phyloP scores from a whole-genome alignment of 2,888 invertebrate genomes.

The Latrodectus hesperus region DNA sequence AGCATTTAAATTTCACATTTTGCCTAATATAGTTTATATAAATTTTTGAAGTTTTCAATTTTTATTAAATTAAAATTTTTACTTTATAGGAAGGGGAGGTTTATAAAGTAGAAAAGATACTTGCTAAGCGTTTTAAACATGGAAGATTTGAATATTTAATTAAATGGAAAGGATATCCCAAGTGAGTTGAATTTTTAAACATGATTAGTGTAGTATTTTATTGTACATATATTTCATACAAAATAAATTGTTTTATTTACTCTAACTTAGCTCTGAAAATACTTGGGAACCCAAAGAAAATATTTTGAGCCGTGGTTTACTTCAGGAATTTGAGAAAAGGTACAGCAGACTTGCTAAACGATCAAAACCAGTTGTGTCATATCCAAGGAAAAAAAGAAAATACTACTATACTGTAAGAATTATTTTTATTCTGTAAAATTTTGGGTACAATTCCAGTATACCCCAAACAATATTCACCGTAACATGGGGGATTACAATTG shows the following conservation, averaged over 20 bases:
- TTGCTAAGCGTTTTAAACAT: conserved; percentile 52
- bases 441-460: background rate
- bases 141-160: conserved; percentile 59
- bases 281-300: conserved; percentile 66
- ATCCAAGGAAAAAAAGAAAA: conserved; percentile 43
- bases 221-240: background rate
- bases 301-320: conserved; percentile 50
- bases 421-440: background rate
- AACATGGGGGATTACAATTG: background rate
- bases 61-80: background rate
- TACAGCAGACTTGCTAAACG: conserved; percentile 32
- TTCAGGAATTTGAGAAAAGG: conserved; percentile 58
- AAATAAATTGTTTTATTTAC: background rate
- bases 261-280: conserved; percentile 43
- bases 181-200: conserved; percentile 12
- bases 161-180: conserved; percentile 66
- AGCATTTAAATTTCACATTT: background rate
- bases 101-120: conserved; percentile 63
- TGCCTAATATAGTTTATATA: too few relatives aligned
- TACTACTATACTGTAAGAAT: conserved; percentile 51
- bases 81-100: conserved; percentile 49
- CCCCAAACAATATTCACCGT: background rate
- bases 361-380: conserved; percentile 2
- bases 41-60: background rate
- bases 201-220: background rate